Evolutionary conservation across 2,113 vertebrate species (phyloP).

Genomic region (Melanostigma gelatinosum): DNA sequence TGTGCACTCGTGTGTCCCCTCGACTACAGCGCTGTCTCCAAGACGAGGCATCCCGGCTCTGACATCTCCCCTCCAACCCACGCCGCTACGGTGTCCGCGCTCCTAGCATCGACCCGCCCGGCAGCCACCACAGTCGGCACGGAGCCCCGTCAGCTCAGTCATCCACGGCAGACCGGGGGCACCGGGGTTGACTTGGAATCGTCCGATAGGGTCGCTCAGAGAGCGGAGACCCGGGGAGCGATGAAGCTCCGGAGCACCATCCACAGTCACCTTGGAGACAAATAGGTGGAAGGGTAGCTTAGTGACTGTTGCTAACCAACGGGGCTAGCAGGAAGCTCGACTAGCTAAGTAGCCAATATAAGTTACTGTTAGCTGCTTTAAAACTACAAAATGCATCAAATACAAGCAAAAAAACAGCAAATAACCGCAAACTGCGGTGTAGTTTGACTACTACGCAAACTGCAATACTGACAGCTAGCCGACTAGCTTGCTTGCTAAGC

Average conservation of each 20-base stretch:
- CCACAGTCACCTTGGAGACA: constrained; percentile 76
- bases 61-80: constrained; percentile 69
- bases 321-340: constrained; percentile 27
- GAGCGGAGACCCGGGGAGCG: not conserved
- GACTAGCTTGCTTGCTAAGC: constrained; percentile 45
- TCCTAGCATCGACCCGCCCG: constrained; percentile 48
- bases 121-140: constrained; percentile 26
- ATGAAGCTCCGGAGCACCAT: constrained; percentile 22
- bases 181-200: not conserved
- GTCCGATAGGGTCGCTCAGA: not conserved
- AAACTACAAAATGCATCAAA: not conserved
- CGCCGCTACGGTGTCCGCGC: constrained; percentile 29
- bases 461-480: constrained; percentile 13
- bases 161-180: constrained; percentile 21
- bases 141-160: constrained; percentile 19
- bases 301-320: constrained; percentile 59
- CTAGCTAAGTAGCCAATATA: not conserved
- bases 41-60: constrained; percentile 72
- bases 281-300: constrained; percentile 55
- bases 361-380: not conserved
- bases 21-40: constrained; percentile 60
- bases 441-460: not conserved
- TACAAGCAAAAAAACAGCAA: not conserved
- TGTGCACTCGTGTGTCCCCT: constrained; percentile 45
- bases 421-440: not conserved